Conservation (phyloP, 1,140 invertebrate genomes). For the Apocrypta bakeri region DNA sequence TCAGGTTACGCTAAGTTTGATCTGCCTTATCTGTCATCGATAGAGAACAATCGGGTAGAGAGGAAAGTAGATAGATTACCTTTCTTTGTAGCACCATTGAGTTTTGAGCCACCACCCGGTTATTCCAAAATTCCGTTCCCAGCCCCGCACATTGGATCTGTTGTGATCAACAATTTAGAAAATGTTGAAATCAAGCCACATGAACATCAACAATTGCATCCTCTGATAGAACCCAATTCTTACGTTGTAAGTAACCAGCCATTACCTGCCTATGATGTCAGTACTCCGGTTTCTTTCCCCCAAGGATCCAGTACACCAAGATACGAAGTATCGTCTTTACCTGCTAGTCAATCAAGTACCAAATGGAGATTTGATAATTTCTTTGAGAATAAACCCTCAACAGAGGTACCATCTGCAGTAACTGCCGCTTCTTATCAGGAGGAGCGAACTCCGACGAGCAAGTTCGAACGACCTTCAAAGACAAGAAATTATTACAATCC, state of each 20-base stretch:
- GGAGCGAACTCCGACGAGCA: slow-evolving; percentile 51
- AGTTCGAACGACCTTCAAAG: slow-evolving; percentile 51
- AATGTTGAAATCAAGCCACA: slow-evolving; percentile 49
- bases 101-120: slow-evolving; percentile 85
- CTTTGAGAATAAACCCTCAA: slow-evolving; percentile 56
- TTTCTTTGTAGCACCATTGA: slow-evolving; percentile 89
- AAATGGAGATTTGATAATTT: slow-evolving; percentile 61
- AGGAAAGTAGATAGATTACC: slow-evolving; percentile 83
- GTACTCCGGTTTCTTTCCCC: slow-evolving; percentile 58
- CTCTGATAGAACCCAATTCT: slow-evolving; percentile 64
- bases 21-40: slow-evolving; percentile 85
- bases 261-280: slow-evolving; percentile 58
- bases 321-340: slow-evolving; percentile 53
- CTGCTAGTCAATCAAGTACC: slow-evolving; percentile 52
- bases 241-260: slow-evolving; percentile 56
- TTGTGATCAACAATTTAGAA: slow-evolving; percentile 79
- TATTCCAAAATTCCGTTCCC: slow-evolving; percentile 89
- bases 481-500: slow-evolving; percentile 46
- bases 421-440: slow-evolving; percentile 47
- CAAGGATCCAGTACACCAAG: slow-evolving; percentile 60
- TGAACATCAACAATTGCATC: slow-evolving; percentile 57
- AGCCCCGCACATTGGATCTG: slow-evolving; percentile 88
- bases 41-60: slow-evolving; percentile 82
- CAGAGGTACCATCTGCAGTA: slow-evolving; percentile 49
- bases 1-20: slow-evolving; percentile 86